Evolutionary conservation across 64 coral and sea anemone genomes (phyloP).

Genomic region (Astreopora myriophthalma): DNA sequence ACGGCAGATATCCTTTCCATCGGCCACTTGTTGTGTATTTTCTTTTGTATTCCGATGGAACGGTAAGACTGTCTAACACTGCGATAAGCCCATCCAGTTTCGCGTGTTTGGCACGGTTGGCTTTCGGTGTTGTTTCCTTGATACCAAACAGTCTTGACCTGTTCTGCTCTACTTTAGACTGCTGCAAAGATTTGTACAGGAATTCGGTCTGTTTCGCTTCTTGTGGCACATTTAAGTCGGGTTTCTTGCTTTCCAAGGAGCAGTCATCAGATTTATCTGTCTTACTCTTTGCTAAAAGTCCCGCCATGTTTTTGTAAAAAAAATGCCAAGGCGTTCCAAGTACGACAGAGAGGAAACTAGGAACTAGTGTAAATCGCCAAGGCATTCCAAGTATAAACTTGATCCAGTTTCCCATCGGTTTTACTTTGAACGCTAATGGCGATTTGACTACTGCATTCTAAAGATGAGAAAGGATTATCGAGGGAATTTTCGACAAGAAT

Average conservation of each 20-base stretch:
- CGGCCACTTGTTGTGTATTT: slow-evolving; percentile 15
- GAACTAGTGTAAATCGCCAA: not conserved
- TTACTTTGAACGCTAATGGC: not conserved
- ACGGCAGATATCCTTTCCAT: slow-evolving; percentile 40
- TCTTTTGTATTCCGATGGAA: slow-evolving; percentile 27
- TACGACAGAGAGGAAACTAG: not conserved
- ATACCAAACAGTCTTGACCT: slow-evolving; percentile 1
- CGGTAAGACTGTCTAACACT: slow-evolving; percentile 41
- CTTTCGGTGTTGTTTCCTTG: not conserved
- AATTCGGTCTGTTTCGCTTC: not conserved
- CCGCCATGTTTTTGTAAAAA: slow-evolving; percentile 4
- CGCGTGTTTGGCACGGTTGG: not conserved
- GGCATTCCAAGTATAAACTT: not conserved
- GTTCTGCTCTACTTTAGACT: slow-evolving; percentile 11
- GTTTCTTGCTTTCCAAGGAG: slow-evolving; percentile 10
- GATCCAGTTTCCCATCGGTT: slow-evolving; percentile 1
- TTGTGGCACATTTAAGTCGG: not conserved
- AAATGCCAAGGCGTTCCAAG: not conserved
- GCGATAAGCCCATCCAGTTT: slow-evolving; percentile 42
- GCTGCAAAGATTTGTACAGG: slow-evolving; percentile 44
- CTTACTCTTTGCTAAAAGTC: not conserved
- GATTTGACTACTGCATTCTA: not conserved
- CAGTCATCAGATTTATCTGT: not conserved
- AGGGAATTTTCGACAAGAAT: slow-evolving; percentile 15
- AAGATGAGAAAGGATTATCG: slow-evolving; percentile 4